These are phyloP conservation scores for Tenodera sinensis DNA, from an alignment of 2,888 invertebrate genomes.

Conservation along the genomic window DNA sequence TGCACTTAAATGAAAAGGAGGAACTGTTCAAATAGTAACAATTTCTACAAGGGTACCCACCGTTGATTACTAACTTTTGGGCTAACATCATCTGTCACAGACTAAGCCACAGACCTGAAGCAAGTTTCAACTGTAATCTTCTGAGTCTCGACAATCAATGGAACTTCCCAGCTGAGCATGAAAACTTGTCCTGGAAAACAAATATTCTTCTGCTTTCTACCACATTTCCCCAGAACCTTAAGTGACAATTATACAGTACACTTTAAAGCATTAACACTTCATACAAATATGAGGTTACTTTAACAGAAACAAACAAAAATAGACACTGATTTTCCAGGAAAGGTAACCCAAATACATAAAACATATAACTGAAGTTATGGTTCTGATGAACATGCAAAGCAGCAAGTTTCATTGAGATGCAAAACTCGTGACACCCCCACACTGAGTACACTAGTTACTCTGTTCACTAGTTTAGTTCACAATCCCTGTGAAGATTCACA, in stretches of 20 bases:
- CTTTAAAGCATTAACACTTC: not conserved
- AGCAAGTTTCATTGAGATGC: too few species aligned
- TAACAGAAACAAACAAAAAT: too few species aligned
- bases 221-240: not conserved
- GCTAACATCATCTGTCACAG: not conserved
- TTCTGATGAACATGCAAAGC: too few species aligned
- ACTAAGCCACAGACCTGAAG: not conserved
- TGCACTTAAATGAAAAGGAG: too few species aligned
- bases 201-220: not conserved
- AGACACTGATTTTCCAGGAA: too few species aligned
- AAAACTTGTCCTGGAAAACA: not conserved
- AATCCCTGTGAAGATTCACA: too few species aligned
- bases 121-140: not conserved
- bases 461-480: too few species aligned
- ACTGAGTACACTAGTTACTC: too few species aligned
- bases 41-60: not conserved
- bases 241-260: not conserved
- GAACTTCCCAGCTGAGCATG: not conserved
- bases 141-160: not conserved
- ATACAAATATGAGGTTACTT: too few species aligned
- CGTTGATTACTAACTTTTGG: not conserved
- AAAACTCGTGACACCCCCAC: too few species aligned
- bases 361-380: too few species aligned
- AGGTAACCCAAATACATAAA: too few species aligned
- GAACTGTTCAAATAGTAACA: not conserved